Conservation (phyloP, 2,888 invertebrate genomes). For the Smittia aterrima region DNA sequence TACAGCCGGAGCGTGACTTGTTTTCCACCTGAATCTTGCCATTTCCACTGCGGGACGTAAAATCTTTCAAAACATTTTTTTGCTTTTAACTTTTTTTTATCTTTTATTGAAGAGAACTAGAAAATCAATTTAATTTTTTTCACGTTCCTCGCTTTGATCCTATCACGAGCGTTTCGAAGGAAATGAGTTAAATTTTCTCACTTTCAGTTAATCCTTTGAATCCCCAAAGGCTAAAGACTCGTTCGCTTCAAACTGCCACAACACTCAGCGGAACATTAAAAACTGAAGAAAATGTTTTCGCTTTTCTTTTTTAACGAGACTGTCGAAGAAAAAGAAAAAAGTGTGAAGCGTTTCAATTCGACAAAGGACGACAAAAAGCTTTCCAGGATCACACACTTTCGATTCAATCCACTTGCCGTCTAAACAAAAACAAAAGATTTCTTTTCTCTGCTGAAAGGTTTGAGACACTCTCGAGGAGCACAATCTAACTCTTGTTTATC, state of each 20-base stretch:
- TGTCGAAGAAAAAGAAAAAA: neutral
- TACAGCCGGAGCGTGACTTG: constrained; percentile 9
- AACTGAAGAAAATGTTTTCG: neutral
- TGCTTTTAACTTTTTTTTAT: no score
- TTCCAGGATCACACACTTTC: constrained; percentile 1
- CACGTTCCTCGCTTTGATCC: no score
- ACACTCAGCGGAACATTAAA: neutral
- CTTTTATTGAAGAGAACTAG: no score
- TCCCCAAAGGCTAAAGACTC: neutral
- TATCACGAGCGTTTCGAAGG: no score
- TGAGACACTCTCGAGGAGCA: neutral
- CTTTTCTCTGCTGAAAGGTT: neutral
- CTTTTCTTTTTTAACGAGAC: neutral
- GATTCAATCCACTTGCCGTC: neutral
- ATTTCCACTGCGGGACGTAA: neutral
- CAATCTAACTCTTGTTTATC: neutral
- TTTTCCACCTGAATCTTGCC: neutral
- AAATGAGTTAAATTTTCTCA: no score
- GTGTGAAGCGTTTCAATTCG: neutral
- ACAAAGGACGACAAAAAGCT: neutral
- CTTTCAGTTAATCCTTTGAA: no score
- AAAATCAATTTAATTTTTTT: no score
- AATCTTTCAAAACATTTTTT: neutral
- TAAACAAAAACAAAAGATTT: neutral
- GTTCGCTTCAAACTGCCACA: neutral